A percentile compares a stretch with the other conserved stretches of the same genome.
Conservation (phyloP, 2,888 invertebrate genomes). For the Euclidia mi region DNA sequence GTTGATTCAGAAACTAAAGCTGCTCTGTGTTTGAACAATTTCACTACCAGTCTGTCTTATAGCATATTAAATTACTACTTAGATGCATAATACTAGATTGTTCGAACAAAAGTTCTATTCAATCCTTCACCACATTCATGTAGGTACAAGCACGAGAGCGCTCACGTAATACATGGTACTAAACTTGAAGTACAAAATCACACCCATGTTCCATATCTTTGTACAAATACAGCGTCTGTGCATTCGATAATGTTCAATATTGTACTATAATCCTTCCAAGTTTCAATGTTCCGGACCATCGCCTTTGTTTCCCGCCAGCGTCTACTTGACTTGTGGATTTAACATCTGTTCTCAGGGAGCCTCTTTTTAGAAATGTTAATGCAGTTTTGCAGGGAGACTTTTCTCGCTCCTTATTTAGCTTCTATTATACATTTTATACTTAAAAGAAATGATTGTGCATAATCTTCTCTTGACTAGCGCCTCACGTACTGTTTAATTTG, state of each 20-base stretch:
- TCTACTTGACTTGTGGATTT: slow-evolving; percentile 73
- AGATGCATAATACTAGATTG: too few relatives aligned
- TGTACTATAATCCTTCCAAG: slow-evolving; percentile 53
- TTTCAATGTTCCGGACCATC: slow-evolving; percentile 50
- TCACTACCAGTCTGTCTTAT: too few relatives aligned
- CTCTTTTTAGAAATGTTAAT: slow-evolving; percentile 66
- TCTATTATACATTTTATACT: slow-evolving; percentile 40
- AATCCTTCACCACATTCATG: too few relatives aligned
- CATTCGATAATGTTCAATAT: slow-evolving; percentile 51
- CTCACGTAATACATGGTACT: too few relatives aligned
- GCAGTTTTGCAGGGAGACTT: slow-evolving; percentile 53
- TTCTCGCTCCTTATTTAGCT: slow-evolving; percentile 36
- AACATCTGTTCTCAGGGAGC: too few relatives aligned
- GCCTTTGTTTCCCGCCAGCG: slow-evolving; percentile 59
- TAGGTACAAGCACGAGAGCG: too few relatives aligned
- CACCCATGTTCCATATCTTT: slow-evolving; percentile 20
- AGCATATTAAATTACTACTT: too few relatives aligned
- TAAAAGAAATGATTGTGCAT: slow-evolving; percentile 62
- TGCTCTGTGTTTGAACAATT: too few relatives aligned
- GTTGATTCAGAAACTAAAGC: too few relatives aligned
- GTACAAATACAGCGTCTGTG: slow-evolving; percentile 14
- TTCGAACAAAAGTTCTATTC: too few relatives aligned
- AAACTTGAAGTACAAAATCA: slow-evolving; percentile 23
- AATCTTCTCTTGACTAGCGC: slow-evolving; percentile 45
- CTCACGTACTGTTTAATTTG: slow-evolving; percentile 54